phyloP scores from a whole-genome alignment of 2,797 vertebrate genomes.

The Lophius americanus region DNA sequence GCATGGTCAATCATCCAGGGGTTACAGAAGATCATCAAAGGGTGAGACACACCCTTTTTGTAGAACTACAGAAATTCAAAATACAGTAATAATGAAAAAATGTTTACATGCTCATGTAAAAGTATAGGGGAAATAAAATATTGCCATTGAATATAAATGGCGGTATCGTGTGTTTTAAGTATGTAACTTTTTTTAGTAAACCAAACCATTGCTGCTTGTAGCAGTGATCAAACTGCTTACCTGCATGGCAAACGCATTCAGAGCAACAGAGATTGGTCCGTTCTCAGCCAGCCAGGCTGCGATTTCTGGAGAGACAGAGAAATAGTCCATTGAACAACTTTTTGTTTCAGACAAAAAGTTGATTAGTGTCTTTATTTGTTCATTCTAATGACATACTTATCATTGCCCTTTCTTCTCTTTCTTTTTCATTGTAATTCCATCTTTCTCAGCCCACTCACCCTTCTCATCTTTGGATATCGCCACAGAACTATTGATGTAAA shows the following conservation, averaged over 20 bases:
- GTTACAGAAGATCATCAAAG: conserved; percentile 88
- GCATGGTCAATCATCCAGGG: conserved; percentile 93
- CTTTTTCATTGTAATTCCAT: not conserved
- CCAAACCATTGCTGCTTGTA: not conserved
- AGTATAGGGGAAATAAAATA: too few relatives aligned
- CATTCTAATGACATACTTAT: not conserved
- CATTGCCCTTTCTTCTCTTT: not conserved
- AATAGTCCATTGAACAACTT: not conserved
- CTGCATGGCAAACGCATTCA: conserved; percentile 95
- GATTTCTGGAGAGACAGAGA: conserved; percentile 77
- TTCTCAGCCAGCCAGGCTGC: conserved; percentile 89
- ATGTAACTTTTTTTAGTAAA: too few relatives aligned
- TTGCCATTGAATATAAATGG: too few relatives aligned
- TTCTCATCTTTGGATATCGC: conserved; percentile 86
- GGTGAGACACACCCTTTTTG: conserved; percentile 87
- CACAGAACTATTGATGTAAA: conserved; percentile 91
- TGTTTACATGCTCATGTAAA: too few relatives aligned
- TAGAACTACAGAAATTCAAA: conserved; percentile 83
- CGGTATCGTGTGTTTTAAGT: too few relatives aligned
- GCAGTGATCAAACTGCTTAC: conserved; percentile 60
- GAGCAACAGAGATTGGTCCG: conserved; percentile 90
- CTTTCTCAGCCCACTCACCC: conserved; percentile 66
- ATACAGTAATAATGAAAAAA: not conserved
- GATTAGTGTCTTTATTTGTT: not conserved
- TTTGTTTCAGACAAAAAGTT: not conserved